Base-by-base conservation (phyloP, 2,888 invertebrate species). In the Lasioglossum zephyrum region DNA sequence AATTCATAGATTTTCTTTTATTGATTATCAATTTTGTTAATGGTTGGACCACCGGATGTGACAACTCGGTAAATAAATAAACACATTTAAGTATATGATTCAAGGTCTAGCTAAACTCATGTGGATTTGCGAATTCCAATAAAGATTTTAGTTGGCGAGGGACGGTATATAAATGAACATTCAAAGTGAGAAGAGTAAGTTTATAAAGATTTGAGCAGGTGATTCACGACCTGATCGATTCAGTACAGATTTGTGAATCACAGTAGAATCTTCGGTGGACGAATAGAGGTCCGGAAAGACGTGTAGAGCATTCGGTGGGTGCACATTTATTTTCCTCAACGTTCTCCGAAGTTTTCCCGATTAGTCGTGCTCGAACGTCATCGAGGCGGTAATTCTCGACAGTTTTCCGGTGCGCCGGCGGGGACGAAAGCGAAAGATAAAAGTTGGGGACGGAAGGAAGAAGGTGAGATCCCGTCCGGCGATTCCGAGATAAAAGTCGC, bases 401-500 rank as follows among this genome's bases (percentile, higher is more conserved):
- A 22, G 9, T 69, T 1, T 39, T 69, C 36, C 66, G 18, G 9
- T 22, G 66, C 47, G 18, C 47, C 47, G 47, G 31, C 63, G 1
- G 18, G 63, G 18, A 63, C 63, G 31, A 63, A 69, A 39, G 36
- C 69, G 69, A 69, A 39, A 69, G 69, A 39, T 36, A 36, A 69
- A 69, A 69, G 69, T 69, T 69, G 36, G 69, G 4, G 8, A 18
- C 69, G 69, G 69, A 36, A 18, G 69, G 69, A 69, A 69, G 69
- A 69, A 69, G 69, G 60, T 13, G 63, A 22, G 76, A 63, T 36
- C 36, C 9, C 26, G 31, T 18, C 69, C 69, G 31, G 31, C 18
- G 47, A 57, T 72, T 70, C 57, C 72, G 31, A 31, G 49, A 41
- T 41, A 63, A 66, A 53, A 78, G 73, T 78, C 39, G 31, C n/a